Evolutionary conservation across 92 coral and sea anemone species (phyloP), one percentile per base, ranked within the genome.

Genomic region (Actinostola sp.): DNA sequence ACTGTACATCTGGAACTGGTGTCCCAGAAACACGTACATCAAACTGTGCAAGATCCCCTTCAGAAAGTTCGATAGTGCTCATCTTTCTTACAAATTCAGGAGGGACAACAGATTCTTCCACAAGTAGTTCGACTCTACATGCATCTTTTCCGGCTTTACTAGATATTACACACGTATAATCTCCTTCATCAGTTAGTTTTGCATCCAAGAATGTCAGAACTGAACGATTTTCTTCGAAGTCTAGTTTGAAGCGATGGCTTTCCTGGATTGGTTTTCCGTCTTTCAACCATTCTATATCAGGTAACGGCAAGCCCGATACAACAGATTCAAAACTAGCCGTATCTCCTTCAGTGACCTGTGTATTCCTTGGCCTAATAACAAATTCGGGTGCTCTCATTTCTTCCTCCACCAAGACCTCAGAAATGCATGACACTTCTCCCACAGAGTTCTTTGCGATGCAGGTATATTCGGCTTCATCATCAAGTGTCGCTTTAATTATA

Each of bases 21-120:
- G 97, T 95, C 38, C 99, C 97, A 52, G 92, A 84, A 30, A 95
- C 95, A 34, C 96, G 90, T 17, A 95, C 97, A 63, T 88, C 88
- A 57, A 95, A 92, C 59, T 92, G 89, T 28, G 86, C 99, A 61
- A 89, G 77, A 46, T 89, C 93, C 24, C 93, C 99, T 60, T 92
- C 96, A 67, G 83, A 81, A 53, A 95, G 84, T 70, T 95, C 91
- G 15, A 92, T 82, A 63, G 82, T 83, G 50, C 75, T 84, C 78
- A 95, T 83, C 77, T 75, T 85, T 63, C 90, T 71, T 5, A 84
- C 73, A 70, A 95, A 95, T 52, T 84, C 91, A 41, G 99, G 99
- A 35, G 91, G 90, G 32, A 92, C 95, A 43, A 88, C 86, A 41
- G 96, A 76, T 63, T 92, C 97, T 50, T 84, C 91, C 3, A 95